phyloP scores from a whole-genome alignment of 2,888 invertebrate genomes.

The Drosophila pseudotakahashii region DNA sequence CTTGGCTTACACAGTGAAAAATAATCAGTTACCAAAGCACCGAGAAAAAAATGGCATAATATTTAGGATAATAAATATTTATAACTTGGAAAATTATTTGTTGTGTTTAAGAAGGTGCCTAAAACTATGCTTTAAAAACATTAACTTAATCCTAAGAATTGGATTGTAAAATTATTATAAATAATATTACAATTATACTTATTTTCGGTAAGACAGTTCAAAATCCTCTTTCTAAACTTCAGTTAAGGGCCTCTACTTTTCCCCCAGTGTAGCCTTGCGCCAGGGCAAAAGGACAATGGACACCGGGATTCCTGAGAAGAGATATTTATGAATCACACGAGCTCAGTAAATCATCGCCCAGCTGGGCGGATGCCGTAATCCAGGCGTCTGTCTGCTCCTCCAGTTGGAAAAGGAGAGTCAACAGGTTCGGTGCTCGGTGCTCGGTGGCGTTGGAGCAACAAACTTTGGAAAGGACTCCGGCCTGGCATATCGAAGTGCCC shows the following conservation, averaged over 20 bases:
- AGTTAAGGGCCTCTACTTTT: background rate
- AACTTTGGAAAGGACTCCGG: constrained; percentile 7
- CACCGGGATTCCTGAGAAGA: constrained; percentile 41
- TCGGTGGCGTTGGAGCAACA: background rate
- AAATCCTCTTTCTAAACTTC: too few species aligned
- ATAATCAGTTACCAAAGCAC: background rate
- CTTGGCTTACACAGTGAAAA: constrained; percentile 7
- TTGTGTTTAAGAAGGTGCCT: background rate
- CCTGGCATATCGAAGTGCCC: constrained; percentile 21
- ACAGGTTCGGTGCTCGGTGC: constrained; percentile 20
- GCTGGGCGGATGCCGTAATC: constrained; percentile 7
- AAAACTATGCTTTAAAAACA: too few species aligned
- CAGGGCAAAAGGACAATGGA: constrained; percentile 16
- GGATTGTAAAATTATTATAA: too few species aligned
- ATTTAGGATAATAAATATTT: too few species aligned
- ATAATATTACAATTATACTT: too few species aligned
- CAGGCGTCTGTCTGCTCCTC: constrained; percentile 15
- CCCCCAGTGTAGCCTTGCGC: constrained; percentile 1
- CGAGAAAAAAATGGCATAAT: too few species aligned
- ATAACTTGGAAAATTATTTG: background rate
- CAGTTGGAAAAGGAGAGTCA: constrained; percentile 17
- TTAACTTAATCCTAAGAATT: too few species aligned
- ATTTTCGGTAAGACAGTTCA: too few species aligned
- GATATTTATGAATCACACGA: constrained; percentile 80
- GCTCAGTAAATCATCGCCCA: constrained; percentile 64